A percentile compares a stretch with the other conserved stretches of the same genome.
Conservation (phyloP, 2,888 invertebrate species). For the Agrypnus murinus region DNA sequence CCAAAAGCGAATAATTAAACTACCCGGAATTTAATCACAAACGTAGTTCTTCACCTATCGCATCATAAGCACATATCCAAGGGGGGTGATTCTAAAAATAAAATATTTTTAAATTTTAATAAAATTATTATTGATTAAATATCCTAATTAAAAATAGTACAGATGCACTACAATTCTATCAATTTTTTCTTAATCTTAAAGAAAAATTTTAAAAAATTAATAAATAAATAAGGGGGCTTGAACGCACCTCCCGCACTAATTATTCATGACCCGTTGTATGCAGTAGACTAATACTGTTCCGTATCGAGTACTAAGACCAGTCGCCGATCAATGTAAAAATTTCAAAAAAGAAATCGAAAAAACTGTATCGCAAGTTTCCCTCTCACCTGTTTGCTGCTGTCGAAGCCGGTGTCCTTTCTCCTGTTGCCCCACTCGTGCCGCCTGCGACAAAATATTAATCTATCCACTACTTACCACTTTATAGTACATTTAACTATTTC, state of each 20-base stretch:
- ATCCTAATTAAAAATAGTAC: too few relatives aligned
- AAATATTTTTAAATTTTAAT: too few relatives aligned
- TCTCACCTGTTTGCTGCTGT: slow-evolving; percentile 56
- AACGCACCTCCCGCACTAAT: slow-evolving; percentile 36
- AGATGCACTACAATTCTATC: too few relatives aligned
- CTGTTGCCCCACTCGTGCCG: slow-evolving; percentile 53
- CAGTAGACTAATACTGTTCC: slow-evolving; percentile 46
- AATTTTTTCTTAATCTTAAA: too few relatives aligned
- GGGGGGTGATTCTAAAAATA: too few relatives aligned
- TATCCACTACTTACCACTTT: slow-evolving; percentile 1
- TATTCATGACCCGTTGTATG: slow-evolving; percentile 34
- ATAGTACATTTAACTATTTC: neutral
- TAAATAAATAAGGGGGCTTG: too few relatives aligned
- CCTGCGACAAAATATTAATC: slow-evolving; percentile 39
- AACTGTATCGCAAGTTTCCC: slow-evolving; percentile 58
- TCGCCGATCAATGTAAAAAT: slow-evolving; percentile 54
- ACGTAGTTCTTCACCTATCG: slow-evolving; percentile 3
- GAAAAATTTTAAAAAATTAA: too few relatives aligned
- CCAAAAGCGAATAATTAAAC: neutral
- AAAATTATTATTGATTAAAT: too few relatives aligned
- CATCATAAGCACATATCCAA: slow-evolving; percentile 11
- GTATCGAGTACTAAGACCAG: slow-evolving; percentile 52
- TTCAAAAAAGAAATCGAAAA: slow-evolving; percentile 56
- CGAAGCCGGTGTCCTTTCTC: slow-evolving; percentile 56
- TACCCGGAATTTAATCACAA: slow-evolving; percentile 19